Evolutionary conservation across 2,888 invertebrate species (phyloP), one percentile per base, ranked within the genome.

Genomic region (Drosophila eohydei): DNA sequence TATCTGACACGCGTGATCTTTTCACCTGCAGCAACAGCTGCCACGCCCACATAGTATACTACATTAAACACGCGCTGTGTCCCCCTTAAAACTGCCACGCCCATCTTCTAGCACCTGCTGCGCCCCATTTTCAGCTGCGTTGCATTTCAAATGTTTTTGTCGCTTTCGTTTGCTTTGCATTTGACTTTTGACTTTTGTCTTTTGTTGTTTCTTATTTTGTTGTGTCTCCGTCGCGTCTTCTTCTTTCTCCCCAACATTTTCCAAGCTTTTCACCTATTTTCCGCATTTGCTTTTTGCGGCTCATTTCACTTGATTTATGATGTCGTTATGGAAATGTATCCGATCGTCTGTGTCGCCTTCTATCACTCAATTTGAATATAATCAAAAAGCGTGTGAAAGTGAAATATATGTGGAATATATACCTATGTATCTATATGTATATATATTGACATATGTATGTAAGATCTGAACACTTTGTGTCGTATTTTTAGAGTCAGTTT

Each of bases 291-390:
- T 41, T 52, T 41, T 40, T 32, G 46, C n/a, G 54, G 21, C 32
- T 30, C 38, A 36, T 52, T 41, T 48, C 28, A 28, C 28, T 65
- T 71, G 60, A 74, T 69, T 76, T 78, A 64, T 78, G 76, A 69
- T 52, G n/a, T n/a, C n/a, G 52, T 1, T 4, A n/a, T 51, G 32
- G 28, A 55, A 68, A 63, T 74, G 74, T 48, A 51, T 68, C 64
- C 60, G 73, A 57, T 78, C 32, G 32, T 2, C 48, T 62, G 26
- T 34, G 34, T 38, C 52, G 48, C 32, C 11, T 77, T 62, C 81
- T 81, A 81, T 83, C 84, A 72, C 64, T 30, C 75, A 61, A 69
- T 72, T 86, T 78, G 59, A 83, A 83, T 87, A 81, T 70, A 58
- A 78, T 83, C 79, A 63, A 61, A 50, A 16, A 43, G 71, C 48